These are phyloP conservation scores for Tachyglossus aculeatus DNA, from an alignment of 2,797 vertebrate genomes.

Conservation along the genomic window DNA sequence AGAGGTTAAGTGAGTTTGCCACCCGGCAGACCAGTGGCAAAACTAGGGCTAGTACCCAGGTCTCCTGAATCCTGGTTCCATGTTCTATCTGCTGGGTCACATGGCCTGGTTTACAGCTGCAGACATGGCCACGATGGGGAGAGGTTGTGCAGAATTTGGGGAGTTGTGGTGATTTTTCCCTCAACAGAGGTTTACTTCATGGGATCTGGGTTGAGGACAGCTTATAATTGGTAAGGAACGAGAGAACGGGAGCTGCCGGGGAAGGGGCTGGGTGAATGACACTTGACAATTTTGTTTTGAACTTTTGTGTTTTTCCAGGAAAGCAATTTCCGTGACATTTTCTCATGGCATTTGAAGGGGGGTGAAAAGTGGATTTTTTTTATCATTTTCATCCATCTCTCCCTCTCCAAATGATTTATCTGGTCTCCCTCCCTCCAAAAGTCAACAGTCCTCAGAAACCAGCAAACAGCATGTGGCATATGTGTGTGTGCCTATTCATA, in stretches of 20 bases:
- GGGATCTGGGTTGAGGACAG: no score
- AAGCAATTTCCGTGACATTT: slow-evolving; percentile 76
- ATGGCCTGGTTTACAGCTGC: no score
- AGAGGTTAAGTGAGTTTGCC: no score
- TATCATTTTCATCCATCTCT: slow-evolving; percentile 15
- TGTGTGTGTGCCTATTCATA: rapidly evolving
- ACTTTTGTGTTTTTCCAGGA: slow-evolving; percentile 67
- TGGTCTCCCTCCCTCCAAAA: slow-evolving; percentile 32
- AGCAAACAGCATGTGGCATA: not conserved
- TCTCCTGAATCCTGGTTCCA: no score
- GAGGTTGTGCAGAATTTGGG: no score
- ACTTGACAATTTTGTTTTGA: slow-evolving; percentile 62
- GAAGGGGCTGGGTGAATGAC: slow-evolving; percentile 16
- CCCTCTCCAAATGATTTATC: slow-evolving; percentile 23
- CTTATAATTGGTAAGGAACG: not conserved
- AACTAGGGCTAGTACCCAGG: no score
- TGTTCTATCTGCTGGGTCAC: no score
- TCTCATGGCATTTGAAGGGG: slow-evolving; percentile 73
- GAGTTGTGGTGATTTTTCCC: no score
- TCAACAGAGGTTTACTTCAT: no score
- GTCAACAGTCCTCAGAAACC: not conserved
- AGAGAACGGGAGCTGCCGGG: not conserved
- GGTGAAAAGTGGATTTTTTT: slow-evolving; percentile 25
- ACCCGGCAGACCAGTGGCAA: no score
- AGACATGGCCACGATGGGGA: no score